Conservation (phyloP, 2,888 invertebrate species). For the Anticlea derivata region DNA sequence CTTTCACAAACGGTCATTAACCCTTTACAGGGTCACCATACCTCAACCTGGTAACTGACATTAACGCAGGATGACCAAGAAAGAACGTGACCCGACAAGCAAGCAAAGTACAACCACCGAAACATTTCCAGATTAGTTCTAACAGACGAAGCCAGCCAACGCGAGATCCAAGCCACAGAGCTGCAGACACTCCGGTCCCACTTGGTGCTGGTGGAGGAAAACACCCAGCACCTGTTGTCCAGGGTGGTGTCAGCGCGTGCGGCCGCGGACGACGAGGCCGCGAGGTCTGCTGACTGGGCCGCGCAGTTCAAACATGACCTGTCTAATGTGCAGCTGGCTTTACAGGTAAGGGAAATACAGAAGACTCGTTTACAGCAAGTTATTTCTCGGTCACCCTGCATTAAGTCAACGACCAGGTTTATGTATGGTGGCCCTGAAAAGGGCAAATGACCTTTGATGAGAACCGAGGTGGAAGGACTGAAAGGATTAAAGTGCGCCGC, state of each 20-base stretch:
- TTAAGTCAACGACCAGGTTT: too few relatives aligned
- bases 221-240: constrained; percentile 70
- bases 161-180: constrained; percentile 68
- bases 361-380: neutral
- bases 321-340: constrained; percentile 73
- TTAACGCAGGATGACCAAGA: too few relatives aligned
- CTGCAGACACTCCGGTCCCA: constrained; percentile 70
- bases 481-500: too few relatives aligned
- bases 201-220: constrained; percentile 70
- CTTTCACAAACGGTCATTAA: too few relatives aligned
- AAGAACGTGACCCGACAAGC: too few relatives aligned
- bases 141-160: constrained; percentile 63
- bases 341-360: constrained; percentile 57
- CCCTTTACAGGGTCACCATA: too few relatives aligned
- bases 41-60: too few relatives aligned
- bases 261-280: constrained; percentile 78
- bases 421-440: too few relatives aligned
- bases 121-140: constrained; percentile 53
- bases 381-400: too few relatives aligned
- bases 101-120: too few relatives aligned
- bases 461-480: too few relatives aligned
- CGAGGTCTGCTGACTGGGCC: constrained; percentile 72
- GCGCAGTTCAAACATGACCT: constrained; percentile 82
- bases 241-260: constrained; percentile 73
- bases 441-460: too few relatives aligned